Evolutionary conservation across 2,888 invertebrate species (phyloP).

Genomic region (Plutella xylostella): DNA sequence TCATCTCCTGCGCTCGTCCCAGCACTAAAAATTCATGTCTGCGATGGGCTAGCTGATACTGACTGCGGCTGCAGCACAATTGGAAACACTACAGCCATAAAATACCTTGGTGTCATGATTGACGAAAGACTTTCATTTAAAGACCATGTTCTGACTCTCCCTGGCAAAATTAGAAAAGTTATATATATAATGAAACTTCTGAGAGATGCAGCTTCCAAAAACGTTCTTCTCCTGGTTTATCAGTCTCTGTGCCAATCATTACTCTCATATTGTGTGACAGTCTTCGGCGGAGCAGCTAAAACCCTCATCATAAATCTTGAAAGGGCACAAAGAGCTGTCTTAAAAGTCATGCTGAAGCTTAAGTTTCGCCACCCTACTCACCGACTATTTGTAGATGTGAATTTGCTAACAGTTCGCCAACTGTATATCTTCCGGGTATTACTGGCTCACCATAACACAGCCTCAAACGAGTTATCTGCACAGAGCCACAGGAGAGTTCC

Average conservation of each 20-base stretch:
- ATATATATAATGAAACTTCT: background rate
- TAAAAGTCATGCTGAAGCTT: background rate
- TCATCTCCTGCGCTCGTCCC: too few relatives aligned
- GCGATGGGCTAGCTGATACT: too few relatives aligned
- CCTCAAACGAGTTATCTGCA: slow-evolving; percentile 1
- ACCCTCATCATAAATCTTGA: slow-evolving; percentile 4
- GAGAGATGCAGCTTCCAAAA: background rate
- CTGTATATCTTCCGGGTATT: too few relatives aligned
- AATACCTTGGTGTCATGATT: background rate
- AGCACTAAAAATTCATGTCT: too few relatives aligned
- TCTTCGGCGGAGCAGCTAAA: too few relatives aligned
- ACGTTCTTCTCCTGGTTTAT: background rate
- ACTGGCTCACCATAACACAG: slow-evolving; percentile 1
- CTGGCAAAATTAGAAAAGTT: background rate
- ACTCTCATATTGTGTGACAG: slow-evolving; percentile 7
- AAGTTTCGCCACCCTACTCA: slow-evolving; percentile 4
- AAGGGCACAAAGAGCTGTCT: slow-evolving; percentile 5
- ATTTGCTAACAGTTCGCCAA: too few relatives aligned
- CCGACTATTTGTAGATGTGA: too few relatives aligned
- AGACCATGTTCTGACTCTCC: background rate
- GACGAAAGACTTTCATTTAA: background rate
- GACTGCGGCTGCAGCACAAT: too few relatives aligned
- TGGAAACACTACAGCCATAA: too few relatives aligned
- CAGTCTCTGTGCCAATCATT: slow-evolving; percentile 1
- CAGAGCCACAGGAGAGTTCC: too few relatives aligned